Base-by-base conservation (phyloP, 2,797 vertebrate genomes). In the Sebastes variabilis region DNA sequence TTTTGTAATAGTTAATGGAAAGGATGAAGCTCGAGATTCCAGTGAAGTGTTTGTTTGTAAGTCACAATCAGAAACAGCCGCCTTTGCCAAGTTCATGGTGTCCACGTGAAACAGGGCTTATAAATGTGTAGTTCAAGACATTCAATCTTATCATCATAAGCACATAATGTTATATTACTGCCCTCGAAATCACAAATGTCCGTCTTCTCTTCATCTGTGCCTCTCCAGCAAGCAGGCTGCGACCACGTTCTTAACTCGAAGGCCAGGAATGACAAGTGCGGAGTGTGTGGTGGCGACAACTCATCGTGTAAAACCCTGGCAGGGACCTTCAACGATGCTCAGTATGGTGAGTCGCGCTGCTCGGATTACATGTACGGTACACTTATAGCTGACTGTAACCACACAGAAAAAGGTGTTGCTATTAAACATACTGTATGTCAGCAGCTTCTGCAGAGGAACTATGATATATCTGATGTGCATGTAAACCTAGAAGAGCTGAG, bases 161-260 rank as follows among this genome's bases (percentile, higher is more conserved):
- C 13, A 10, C 18, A 25, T 10, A 6, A 58, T 56, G 38, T 67
- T 16, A 58, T 55, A 24, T 70, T 11, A 42, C 12, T 68, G n/a
- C 8, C 12, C 20, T 55, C 3, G 52, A 38, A 75, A 42, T 71
- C 52, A 32, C 11, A 22, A 2, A 14, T 71, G 55, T 67, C 11
- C n/a, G 3, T 27, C 61, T 34, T 80, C 8, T 71, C 27, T 12
- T 66, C 8, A 3, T 80, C 16, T 88, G 3, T 75, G n/a, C 36
- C 73, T 74, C 54, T 65, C 20, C 92, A 99, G 98, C 98, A 99
- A 99, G 98, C 98, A 61, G 98, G 98, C 84, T 99, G 98, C 85
- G 98, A 99, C 91, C 98, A 98, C 0, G 94, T 99, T 68, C 95
- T 99, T 76, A 99, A 99, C 94, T 99, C 98, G 1, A 99, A 98